Base-by-base conservation (phyloP, 2,888 invertebrate species). In the Acrobasis consociella region DNA sequence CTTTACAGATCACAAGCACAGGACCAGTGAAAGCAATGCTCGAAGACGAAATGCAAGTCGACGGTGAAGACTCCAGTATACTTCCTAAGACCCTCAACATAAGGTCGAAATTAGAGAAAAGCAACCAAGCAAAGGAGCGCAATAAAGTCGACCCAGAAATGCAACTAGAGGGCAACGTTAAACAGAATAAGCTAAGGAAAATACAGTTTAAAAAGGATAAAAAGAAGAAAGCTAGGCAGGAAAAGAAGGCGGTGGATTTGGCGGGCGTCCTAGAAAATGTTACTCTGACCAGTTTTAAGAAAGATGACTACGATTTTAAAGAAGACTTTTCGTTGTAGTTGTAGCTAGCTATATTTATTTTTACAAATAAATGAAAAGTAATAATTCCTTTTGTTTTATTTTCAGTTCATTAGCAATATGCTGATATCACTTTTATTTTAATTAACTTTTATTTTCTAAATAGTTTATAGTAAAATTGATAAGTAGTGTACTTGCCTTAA, bases 131-230 rank as follows among this genome's bases (percentile, higher is more conserved):
- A 15, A 75, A 77, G 1, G 89, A 87, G 67, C 76, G 79, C 52
- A 72, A 78, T 39, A 95, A 94, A 78, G 64, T 73, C 2, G 95
- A 96, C 82, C 95, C 96, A 0, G 93, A 94, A 77, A 94, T 95
- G 93, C 89, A 93, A 58, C 80, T 96, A 60, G 96, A 96, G 81
- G 97, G 97, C 66, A 95, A 95, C 79, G 85, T 93, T 0, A 91
- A 89, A 70, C 82, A 78, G 39, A 92, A 92, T 63, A 84, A 90
- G 72, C 49, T 91, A 42, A 86, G 85, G 31, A 92, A 91, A 76
- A 83, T 81, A 66, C 94, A 94, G 67, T 95, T 95, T 66, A 96
- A 96, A 73, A 95, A 95, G 68, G 93, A 94, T 64, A 93, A 91
- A 62, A 94, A 94, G 80, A 93, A 92, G 65, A 90, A 83, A 64